A percentile compares a stretch with the other conserved stretches of the same genome.
phyloP scores from a whole-genome alignment of 2,113 vertebrate genomes.

The Lophotis ruficrista region DNA sequence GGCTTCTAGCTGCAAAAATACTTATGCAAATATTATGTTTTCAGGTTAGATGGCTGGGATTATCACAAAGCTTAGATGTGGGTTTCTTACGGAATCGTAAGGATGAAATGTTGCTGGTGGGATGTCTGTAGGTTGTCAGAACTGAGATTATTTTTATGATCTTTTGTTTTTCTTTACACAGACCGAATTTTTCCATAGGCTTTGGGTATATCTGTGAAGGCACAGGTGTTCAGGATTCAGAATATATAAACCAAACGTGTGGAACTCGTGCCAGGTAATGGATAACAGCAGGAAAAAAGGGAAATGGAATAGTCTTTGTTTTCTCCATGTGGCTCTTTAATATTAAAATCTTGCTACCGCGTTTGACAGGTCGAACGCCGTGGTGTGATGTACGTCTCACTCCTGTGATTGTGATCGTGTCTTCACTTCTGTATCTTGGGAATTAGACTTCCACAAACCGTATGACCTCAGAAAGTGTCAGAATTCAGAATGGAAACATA shows the following conservation, averaged over 20 bases:
- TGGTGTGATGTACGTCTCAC: rapidly evolving
- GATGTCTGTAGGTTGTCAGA: background rate
- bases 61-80: background rate
- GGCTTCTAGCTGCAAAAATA: background rate
- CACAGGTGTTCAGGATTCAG: background rate
- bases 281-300: background rate
- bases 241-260: background rate
- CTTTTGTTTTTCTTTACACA: background rate
- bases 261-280: background rate
- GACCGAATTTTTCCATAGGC: background rate
- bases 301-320: background rate
- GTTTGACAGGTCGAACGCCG: rapidly evolving
- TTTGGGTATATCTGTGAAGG: background rate
- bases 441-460: background rate
- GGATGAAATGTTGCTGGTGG: background rate
- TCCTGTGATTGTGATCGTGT: background rate
- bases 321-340: background rate
- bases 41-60: background rate
- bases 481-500: background rate
- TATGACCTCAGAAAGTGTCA: background rate
- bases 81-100: background rate
- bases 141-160: background rate
- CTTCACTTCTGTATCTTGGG: background rate
- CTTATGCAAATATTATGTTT: rapidly evolving
- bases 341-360: rapidly evolving